Conservation (phyloP, 2,888 invertebrate species). For the Macrophya alboannulata region DNA sequence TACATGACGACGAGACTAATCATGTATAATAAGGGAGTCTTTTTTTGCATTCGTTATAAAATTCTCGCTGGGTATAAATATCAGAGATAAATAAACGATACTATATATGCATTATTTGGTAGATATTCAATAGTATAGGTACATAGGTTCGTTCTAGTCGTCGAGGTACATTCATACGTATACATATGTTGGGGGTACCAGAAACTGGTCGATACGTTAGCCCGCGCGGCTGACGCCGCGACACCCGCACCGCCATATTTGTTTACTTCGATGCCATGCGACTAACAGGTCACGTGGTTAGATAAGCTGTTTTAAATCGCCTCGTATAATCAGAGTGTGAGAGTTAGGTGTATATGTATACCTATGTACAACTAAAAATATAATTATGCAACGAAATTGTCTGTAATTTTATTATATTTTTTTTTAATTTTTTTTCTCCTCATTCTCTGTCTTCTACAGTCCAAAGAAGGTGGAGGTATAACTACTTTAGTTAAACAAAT, state of each 20-base stretch:
- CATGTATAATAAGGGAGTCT: neutral
- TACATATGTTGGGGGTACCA: neutral
- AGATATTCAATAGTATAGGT: neutral
- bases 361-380: too few species aligned
- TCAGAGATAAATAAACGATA: neutral
- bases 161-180: neutral
- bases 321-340: neutral
- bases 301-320: neutral
- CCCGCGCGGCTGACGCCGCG: neutral
- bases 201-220: constrained; percentile 37
- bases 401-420: neutral
- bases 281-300: constrained; percentile 42
- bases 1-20: neutral
- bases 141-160: neutral
- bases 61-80: neutral
- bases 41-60: neutral
- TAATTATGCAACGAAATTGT: neutral
- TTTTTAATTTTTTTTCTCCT: neutral
- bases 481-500: neutral
- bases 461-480: neutral
- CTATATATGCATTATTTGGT: neutral
- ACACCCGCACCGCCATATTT: constrained; percentile 24
- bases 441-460: neutral
- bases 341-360: neutral
- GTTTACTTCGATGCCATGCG: constrained; percentile 52